Percentiles rank a stretch among this genome's conserved stretches.
Conservation (phyloP, 2,888 invertebrate species). For the Drosophila incognita region DNA sequence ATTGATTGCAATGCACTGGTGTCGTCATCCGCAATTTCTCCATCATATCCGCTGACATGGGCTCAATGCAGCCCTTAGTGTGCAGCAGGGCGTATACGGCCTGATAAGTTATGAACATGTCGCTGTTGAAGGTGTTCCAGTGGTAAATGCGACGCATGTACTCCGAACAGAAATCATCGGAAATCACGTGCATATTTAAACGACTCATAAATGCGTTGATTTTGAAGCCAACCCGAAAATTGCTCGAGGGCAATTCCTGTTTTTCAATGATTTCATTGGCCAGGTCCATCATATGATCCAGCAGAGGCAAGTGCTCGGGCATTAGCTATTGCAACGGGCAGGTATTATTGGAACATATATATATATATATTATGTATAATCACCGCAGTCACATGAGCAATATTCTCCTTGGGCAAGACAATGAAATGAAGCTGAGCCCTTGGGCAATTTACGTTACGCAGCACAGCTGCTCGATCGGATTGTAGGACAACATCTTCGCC, state of each 20-base stretch:
- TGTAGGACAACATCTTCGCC: no score
- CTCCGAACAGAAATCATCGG: slow-evolving; percentile 40
- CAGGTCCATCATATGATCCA: slow-evolving; percentile 37
- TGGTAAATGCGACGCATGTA: slow-evolving; percentile 27
- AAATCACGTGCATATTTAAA: slow-evolving; percentile 51
- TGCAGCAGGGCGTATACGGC: slow-evolving; percentile 19
- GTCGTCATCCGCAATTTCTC: background rate
- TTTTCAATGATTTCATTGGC: slow-evolving; percentile 21
- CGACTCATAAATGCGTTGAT: slow-evolving; percentile 37
- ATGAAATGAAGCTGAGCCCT: slow-evolving; percentile 40
- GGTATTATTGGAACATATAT: background rate
- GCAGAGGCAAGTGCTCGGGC: slow-evolving; percentile 17
- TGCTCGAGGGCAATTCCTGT: slow-evolving; percentile 1
- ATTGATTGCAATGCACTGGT: slow-evolving; percentile 42
- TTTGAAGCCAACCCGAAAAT: slow-evolving; percentile 44
- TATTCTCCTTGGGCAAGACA: slow-evolving; percentile 36
- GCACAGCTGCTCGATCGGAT: background rate
- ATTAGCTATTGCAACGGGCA: slow-evolving; percentile 12
- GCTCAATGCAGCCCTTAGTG: slow-evolving; percentile 13
- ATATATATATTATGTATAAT: background rate
- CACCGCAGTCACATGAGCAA: slow-evolving; percentile 31
- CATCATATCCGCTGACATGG: slow-evolving; percentile 6
- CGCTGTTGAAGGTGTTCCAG: slow-evolving; percentile 47
- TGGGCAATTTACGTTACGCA: slow-evolving; percentile 17
- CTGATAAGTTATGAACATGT: slow-evolving; percentile 38